Percentiles rank a stretch among this genome's conserved stretches.
Evolutionary conservation across 2,113 vertebrate species (phyloP).

Genomic region (Oreochromis niloticus): DNA sequence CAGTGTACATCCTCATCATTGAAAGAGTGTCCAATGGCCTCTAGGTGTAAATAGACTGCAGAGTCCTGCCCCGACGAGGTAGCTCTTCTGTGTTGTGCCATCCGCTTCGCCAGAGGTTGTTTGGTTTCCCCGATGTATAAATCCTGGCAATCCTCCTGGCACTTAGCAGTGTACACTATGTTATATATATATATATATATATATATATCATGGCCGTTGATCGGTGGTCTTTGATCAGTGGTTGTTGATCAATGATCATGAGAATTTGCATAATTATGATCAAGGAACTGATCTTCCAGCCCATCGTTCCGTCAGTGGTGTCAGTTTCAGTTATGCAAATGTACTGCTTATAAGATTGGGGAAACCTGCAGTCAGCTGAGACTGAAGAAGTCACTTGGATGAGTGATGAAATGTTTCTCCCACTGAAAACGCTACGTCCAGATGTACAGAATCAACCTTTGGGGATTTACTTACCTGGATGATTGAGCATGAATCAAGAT

Average conservation of each 20-base stretch:
- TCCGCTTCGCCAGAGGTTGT: no score
- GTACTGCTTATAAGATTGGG: not conserved
- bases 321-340: not conserved
- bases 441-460: not conserved
- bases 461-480: no score
- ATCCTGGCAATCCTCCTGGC: no score
- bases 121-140: no score
- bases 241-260: not conserved
- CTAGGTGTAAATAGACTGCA: no score
- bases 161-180: no score
- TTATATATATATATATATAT: no score
- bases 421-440: not conserved
- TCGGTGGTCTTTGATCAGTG: not conserved
- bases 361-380: not conserved
- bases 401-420: accelerated
- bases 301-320: not conserved
- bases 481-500: no score
- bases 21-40: not conserved
- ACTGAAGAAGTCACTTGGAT: not conserved
- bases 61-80: no score
- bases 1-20: not conserved
- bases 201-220: not conserved
- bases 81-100: no score
- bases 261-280: not conserved
- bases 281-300: not conserved